Percentiles rank a stretch among this genome's conserved stretches.
Evolutionary conservation across 2,797 vertebrate species (phyloP).

Genomic region (Tadarida brasiliensis): DNA sequence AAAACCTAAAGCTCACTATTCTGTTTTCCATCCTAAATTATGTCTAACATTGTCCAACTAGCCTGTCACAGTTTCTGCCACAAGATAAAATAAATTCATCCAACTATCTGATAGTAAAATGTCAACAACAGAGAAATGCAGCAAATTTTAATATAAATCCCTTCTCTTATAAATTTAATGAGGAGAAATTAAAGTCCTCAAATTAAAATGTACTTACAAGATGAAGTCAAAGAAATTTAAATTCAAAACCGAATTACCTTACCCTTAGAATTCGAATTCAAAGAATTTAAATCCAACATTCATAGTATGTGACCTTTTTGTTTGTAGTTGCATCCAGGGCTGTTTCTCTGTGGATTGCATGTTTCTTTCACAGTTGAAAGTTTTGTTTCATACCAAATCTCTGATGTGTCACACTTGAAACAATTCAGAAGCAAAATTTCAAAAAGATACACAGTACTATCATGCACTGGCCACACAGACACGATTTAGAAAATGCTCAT

Average conservation of each 20-base stretch:
- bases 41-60: background rate
- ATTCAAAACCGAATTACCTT: background rate
- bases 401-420: background rate
- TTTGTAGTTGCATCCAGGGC: background rate
- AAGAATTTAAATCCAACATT: background rate
- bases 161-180: background rate
- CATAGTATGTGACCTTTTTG: background rate
- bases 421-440: background rate
- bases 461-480: background rate
- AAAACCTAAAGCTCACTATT: background rate
- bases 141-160: background rate
- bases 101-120: background rate
- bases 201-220: background rate
- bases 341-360: background rate
- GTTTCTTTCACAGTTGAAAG: background rate
- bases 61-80: background rate
- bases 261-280: background rate
- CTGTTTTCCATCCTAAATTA: background rate
- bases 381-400: slow-evolving; percentile 9
- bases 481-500: background rate
- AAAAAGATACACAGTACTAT: background rate
- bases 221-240: slow-evolving; percentile 17
- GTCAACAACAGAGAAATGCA: background rate
- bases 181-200: background rate
- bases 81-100: background rate